Percentiles rank a stretch among this genome's conserved stretches.
These are phyloP conservation scores for Paraescarpia echinospica DNA, from an alignment of 1,140 invertebrate species.

Conservation along the genomic window DNA sequence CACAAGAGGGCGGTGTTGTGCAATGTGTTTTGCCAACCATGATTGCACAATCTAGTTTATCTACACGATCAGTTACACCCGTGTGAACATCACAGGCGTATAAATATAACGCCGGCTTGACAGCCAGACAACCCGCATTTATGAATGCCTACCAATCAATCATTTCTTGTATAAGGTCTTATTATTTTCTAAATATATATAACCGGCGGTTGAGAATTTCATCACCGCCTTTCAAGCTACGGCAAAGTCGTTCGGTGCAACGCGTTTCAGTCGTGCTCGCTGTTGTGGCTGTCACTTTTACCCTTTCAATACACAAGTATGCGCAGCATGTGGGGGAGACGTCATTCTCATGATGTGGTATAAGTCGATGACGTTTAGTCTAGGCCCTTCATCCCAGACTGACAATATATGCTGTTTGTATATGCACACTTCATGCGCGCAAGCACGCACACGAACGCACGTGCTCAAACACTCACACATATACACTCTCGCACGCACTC, in stretches of 20 bases:
- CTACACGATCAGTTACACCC: background rate
- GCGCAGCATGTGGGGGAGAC: background rate
- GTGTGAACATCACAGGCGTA: background rate
- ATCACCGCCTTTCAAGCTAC: background rate
- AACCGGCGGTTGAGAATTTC: background rate
- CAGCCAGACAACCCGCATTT: background rate
- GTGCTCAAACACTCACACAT: background rate
- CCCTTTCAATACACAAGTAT: background rate
- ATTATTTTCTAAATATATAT: background rate
- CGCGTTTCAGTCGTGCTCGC: background rate
- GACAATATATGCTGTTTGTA: background rate
- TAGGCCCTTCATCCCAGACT: background rate
- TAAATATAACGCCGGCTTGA: background rate
- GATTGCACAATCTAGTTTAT: background rate
- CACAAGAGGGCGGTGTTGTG: background rate
- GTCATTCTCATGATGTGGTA: background rate
- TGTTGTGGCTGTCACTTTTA: background rate
- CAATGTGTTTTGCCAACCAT: background rate
- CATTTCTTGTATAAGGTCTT: background rate
- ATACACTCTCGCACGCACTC: background rate
- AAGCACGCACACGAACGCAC: background rate
- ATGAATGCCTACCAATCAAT: background rate
- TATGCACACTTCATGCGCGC: background rate
- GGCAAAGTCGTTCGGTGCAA: background rate
- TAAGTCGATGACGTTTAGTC: background rate